Evolutionary conservation across 92 coral and sea anemone genomes (phyloP).

Genomic region (Ricordea florida): DNA sequence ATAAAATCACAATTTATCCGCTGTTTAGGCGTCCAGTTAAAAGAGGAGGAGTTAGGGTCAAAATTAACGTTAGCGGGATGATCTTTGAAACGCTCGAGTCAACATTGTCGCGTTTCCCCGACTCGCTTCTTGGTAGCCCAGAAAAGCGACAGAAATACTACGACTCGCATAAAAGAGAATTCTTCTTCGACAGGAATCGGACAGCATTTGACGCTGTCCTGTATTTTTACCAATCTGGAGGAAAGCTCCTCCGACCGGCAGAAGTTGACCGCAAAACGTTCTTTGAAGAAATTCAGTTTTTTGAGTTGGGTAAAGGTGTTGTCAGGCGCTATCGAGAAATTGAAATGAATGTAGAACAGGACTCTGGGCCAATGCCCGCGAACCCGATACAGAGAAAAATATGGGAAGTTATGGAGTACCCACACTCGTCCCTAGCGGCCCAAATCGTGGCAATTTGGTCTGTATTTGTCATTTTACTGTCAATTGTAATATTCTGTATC

Average conservation of each 20-base stretch:
- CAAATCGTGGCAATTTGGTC: conserved; percentile 82
- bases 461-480: conserved; percentile 79
- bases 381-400: conserved; percentile 57
- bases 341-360: conserved; percentile 36
- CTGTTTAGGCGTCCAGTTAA: conserved; percentile 55
- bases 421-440: conserved; percentile 69
- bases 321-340: conserved; percentile 59
- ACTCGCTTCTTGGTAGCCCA: conserved; percentile 84
- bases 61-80: conserved; percentile 93
- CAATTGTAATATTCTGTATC: conserved; percentile 83
- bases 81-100: conserved; percentile 92
- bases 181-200: conserved; percentile 91
- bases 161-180: conserved; percentile 78
- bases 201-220: conserved; percentile 93
- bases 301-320: conserved; percentile 76
- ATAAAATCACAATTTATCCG: conserved; percentile 41
- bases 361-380: conserved; percentile 46
- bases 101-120: conserved; percentile 84
- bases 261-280: conserved; percentile 85
- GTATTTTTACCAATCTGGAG: conserved; percentile 92
- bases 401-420: conserved; percentile 81
- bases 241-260: conserved; percentile 85
- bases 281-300: conserved; percentile 85
- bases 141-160: conserved; percentile 84
- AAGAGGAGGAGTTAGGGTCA: conserved; percentile 71